phyloP scores from a whole-genome alignment of 2,888 invertebrate species.

The Scaptomyza polygonia region DNA sequence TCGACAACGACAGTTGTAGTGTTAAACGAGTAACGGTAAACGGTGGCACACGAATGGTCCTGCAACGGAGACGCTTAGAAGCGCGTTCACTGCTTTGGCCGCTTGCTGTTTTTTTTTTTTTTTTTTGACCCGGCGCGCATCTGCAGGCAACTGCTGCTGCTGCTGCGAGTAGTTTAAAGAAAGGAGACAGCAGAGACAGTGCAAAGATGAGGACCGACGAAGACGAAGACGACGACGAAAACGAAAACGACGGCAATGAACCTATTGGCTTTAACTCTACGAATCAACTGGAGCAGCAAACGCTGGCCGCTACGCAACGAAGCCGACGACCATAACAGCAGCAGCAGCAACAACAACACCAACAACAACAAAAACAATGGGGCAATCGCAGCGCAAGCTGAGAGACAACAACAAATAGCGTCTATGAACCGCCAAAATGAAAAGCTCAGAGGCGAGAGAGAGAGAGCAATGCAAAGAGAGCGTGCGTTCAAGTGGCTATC shows the following conservation, averaged over 20 bases:
- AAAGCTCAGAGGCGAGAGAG: constrained; percentile 37
- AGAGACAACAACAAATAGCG: constrained; percentile 60
- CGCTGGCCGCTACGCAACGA: constrained; percentile 42
- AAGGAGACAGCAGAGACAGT: constrained; percentile 32
- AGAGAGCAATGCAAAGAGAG: constrained; percentile 1
- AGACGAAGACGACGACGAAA: constrained; percentile 3
- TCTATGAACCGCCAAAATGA: constrained; percentile 59
- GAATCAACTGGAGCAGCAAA: constrained; percentile 80
- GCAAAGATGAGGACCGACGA: constrained; percentile 14
- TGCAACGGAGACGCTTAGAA: constrained; percentile 41
- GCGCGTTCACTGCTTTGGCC: constrained; percentile 4
- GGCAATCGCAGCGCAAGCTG: constrained; percentile 41
- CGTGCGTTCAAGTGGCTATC: constrained; percentile 53
- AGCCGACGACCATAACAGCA: constrained; percentile 27
- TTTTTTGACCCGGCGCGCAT: constrained; percentile 60
- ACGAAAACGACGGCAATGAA: constrained; percentile 59
- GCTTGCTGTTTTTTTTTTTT: constrained; percentile 15
- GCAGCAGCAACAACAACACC: constrained; percentile 9
- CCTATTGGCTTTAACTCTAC: constrained; percentile 83
- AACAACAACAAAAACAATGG: constrained; percentile 28
- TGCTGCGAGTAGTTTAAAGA: constrained; percentile 42
- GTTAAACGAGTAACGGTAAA: constrained; percentile 31
- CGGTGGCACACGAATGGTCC: constrained; percentile 12
- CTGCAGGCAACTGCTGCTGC: constrained; percentile 51
- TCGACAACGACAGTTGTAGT: constrained; percentile 26